Evolutionary conservation across 2,113 vertebrate genomes (phyloP).

Genomic region (Chiloscyllium plagiosum): DNA sequence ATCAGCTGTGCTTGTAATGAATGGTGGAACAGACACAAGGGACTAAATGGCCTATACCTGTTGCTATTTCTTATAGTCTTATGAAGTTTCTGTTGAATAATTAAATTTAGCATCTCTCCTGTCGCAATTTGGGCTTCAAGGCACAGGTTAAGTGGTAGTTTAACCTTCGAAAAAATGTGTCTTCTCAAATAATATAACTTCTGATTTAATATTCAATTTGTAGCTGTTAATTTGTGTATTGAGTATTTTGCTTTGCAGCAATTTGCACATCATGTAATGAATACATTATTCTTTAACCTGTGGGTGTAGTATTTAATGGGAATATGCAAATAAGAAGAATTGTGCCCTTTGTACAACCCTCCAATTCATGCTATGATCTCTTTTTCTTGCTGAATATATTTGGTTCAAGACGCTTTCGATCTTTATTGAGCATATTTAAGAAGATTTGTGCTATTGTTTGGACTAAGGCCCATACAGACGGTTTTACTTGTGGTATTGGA

Average conservation of each 20-base stretch:
- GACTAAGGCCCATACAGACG: too few relatives aligned
- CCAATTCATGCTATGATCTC: not conserved
- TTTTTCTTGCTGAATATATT: not conserved
- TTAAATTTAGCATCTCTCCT: not conserved
- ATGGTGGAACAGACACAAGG: too few relatives aligned
- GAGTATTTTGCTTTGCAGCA: not conserved
- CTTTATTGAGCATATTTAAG: not conserved
- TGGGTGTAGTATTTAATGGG: not conserved
- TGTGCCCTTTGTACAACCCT: not conserved
- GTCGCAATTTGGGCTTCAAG: not conserved
- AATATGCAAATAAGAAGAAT: not conserved
- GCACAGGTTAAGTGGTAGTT: not conserved
- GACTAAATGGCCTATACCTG: too few relatives aligned
- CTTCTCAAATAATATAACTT: not conserved
- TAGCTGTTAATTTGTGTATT: not conserved
- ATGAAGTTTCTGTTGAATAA: not conserved
- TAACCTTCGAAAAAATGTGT: not conserved
- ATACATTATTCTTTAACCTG: not conserved
- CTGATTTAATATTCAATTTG: not conserved
- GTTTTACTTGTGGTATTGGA: too few relatives aligned
- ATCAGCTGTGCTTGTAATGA: too few relatives aligned
- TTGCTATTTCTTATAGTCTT: too few relatives aligned
- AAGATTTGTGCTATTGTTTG: not conserved
- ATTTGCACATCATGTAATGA: not conserved
- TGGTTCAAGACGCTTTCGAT: not conserved